Evolutionary conservation across 2,113 vertebrate genomes (phyloP), one percentile per base, ranked within the genome.

Genomic region (Athene noctua): DNA sequence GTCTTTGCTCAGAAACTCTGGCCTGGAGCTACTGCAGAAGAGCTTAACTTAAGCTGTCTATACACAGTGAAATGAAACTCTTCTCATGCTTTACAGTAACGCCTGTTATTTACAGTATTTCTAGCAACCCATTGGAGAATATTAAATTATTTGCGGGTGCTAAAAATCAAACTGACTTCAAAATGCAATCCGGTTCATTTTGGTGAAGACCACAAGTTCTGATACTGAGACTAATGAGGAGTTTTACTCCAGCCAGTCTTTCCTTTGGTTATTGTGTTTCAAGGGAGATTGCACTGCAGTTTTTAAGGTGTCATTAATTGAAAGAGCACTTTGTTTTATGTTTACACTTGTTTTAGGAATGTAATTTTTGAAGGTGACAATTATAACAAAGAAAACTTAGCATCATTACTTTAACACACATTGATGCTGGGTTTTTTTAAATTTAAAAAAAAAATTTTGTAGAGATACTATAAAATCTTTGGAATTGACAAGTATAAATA

Each of bases 371-470:
- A 65, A 82, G 11, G 34, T 34, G 57, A 21, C 8, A 1, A 1
- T 23, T 68, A 6, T 59, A 55, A 17, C 13, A 26, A 26, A 63
- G 7, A 3, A 84, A 72, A 47, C 9, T 15, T 26, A 38, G 8
- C 36, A 52, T 17, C 5, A 5, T 6, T 79, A 5, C 40, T 73
- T 55, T 59, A 85, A 40, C 7, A 46, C 2, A 2, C 4, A 4
- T 30, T 2, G 15, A 13, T 74, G 34, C 11, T 66, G 46, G 21
- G 21, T 42, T 27, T 42, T n/a, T 36, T 19, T 0, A 1, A 13
- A 68, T 40, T 55, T 27, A 61, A 59, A 30, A 44, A 44, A 44
- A 44, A 44, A 46, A 18, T 40, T 16, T 7, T 7, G 44, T 34
- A 21, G 16, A 26, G 7, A 6, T 49, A 7, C 11, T 55, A 3